Evolutionary conservation across 2,113 vertebrate genomes (phyloP), one percentile per base, ranked within the genome.

Genomic region (Erythrocercus mccallii): DNA sequence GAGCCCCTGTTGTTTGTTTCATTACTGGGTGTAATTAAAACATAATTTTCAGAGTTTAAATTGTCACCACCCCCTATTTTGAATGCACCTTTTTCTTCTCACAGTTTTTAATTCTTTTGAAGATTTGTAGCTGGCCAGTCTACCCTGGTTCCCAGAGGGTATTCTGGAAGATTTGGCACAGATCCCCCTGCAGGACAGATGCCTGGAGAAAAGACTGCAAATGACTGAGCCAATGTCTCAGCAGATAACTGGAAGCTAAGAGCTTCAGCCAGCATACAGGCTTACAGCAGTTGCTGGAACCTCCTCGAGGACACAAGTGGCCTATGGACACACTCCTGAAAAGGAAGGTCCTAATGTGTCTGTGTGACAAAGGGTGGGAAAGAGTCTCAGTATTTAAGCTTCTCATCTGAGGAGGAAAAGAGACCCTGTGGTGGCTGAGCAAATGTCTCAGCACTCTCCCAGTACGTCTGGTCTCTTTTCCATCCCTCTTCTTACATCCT

Each of bases 141-240:
- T 53, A 28, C 31, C 38, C 28, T 64, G 12, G 11, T 72, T 88
- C 86, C 82, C 80, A 73, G 57, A 69, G 72, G 24, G 38, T 48
- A 13, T 51, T 47, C 51, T 50, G 64, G 54, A 86, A 94, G 31
- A 57, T 78, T 45, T 71, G 56, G 48, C 84, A 90, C 23, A 0
- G 0, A 17, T 31, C 50, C 51, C 51, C 53, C 79, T 62, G 30
- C 61, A 90, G 69, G 47, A 80, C 56, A 47, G 0, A 0, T 80
- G 76, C 56, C 38, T 70, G 38, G 13, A 80, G 47, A 37, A 83
- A 88, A 64, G 61, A n/a, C 64, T 73, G 57, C 73, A 94, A 78
- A 87, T 31, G 58, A 95, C 20, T 82, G 88, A 68, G 71, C 79
- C n/a, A n/a, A n/a, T 83, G 44, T 51, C 86, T 94, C 86, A 81